Base-by-base conservation (phyloP, 1,140 invertebrate genomes). In the Linepithema humile region DNA sequence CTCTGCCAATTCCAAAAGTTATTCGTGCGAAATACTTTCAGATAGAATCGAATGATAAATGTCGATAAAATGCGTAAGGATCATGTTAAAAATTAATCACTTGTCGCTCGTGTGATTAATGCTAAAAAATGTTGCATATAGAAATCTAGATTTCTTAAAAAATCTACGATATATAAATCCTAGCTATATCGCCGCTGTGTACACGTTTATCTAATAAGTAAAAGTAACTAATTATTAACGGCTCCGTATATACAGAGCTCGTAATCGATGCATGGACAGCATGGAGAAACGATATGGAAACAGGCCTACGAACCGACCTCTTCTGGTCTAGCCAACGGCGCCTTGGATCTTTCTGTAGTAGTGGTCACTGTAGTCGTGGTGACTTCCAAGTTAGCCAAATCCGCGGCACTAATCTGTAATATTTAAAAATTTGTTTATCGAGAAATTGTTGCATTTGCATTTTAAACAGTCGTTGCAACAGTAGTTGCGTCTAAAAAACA, bases 291-390 rank as follows among this genome's bases (percentile, higher is more conserved):
- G 60, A 83, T 88, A 83, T 65, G 74, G 59, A 85, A 45, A 74
- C 77, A 85, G 72, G 86, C 64, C 87, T 94, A 94, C 85, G 94
- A 94, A 65, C 92, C 92, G 50, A 94, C 93, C 85, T 94, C 93
- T 84, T 94, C 94, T 59, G 94, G 91, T 91, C 93, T 93, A 32
- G 93, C 91, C 80, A 94, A 89, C 32, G 94, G 93, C 53, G 93
- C 92, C 85, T 94, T 94, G 0, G 94, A 93, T 55, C 93, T 94
- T 89, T 94, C 94, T 9, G 93, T 94, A 53, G 93, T 94, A 48
- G 73, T 77, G 3, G 73, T 80, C 9, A 94, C 93, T n/a, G 92
- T 94, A n/a, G 93, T 94, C 32, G 93, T 94, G 45, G 93, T 93
- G 6, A 94, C 92, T 75, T 94, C 93, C 72, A 94, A 87, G 62